These are phyloP conservation scores for Doris montereyensis DNA, from an alignment of 2,888 invertebrate genomes.

Conservation along the genomic window DNA sequence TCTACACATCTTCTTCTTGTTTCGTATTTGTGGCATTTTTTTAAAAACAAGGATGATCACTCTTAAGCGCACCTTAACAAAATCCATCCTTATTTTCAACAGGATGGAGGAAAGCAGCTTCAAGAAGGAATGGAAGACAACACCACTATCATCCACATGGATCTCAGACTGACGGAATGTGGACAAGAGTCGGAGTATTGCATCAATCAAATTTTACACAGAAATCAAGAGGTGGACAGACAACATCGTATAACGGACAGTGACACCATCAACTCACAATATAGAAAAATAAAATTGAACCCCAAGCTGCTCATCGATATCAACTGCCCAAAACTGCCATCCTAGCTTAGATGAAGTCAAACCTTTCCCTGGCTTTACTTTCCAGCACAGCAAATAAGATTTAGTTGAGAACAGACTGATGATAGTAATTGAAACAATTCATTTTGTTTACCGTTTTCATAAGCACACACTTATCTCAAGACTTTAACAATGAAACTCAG, in stretches of 20 bases:
- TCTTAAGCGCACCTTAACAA: too few species aligned
- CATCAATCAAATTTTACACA: constrained; percentile 70
- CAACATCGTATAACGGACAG: constrained; percentile 55
- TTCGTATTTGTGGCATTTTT: background rate
- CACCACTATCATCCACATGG: constrained; percentile 68
- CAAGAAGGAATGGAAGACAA: constrained; percentile 73
- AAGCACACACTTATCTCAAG: too few species aligned
- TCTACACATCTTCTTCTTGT: background rate
- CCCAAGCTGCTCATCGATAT: constrained; percentile 63
- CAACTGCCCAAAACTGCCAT: constrained; percentile 40
- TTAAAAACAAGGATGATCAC: background rate
- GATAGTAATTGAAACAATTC: background rate
- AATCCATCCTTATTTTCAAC: too few species aligned
- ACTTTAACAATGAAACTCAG: too few species aligned
- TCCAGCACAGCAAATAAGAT: too few species aligned
- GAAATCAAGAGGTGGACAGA: constrained; percentile 69
- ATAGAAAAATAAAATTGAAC: constrained; percentile 54
- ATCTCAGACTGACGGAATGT: constrained; percentile 72
- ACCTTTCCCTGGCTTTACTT: too few species aligned
- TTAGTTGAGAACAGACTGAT: background rate
- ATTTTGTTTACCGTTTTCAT: background rate
- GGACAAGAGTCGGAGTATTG: constrained; percentile 73
- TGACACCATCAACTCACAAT: constrained; percentile 41
- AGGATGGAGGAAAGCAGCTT: constrained; percentile 73
- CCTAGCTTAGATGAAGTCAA: too few species aligned